Percentiles rank a stretch among this genome's conserved stretches.
Conservation (phyloP, 53 echinoderm and acorn worm genomes). For the Echinarachnius parma region DNA sequence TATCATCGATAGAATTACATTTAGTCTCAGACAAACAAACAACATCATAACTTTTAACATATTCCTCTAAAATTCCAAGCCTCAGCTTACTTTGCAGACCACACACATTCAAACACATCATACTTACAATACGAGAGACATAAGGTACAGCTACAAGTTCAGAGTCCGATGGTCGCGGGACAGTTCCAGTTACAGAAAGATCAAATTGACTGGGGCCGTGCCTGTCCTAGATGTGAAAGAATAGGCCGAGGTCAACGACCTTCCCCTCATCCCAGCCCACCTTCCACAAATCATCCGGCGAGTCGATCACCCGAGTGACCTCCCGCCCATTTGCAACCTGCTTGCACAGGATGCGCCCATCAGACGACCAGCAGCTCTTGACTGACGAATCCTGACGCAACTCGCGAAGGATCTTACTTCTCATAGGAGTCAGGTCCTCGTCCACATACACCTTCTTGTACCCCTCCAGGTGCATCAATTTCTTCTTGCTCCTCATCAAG, state of each 20-base stretch:
- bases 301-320: background rate
- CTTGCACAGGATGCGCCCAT: constrained; percentile 20
- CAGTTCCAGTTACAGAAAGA: too few species aligned
- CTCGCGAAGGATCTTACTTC: background rate
- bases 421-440: constrained; percentile 10
- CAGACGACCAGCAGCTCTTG: constrained; percentile 1
- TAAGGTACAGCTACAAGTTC: too few species aligned
- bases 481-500: constrained; percentile 22
- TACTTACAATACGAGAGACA: too few species aligned
- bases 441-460: constrained; percentile 5
- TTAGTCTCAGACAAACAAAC: too few species aligned
- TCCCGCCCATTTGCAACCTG: background rate
- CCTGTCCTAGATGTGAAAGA: constrained; percentile 23
- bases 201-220: constrained; percentile 30
- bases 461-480: background rate
- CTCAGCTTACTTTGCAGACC: background rate
- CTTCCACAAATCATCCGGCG: constrained; percentile 20
- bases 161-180: background rate
- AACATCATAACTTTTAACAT: too few species aligned
- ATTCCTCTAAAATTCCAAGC: too few species aligned
- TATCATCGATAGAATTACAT: too few species aligned
- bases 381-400: background rate
- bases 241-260: background rate
- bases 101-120: constrained; percentile 15
- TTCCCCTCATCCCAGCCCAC: constrained; percentile 10